A percentile compares a stretch with the other conserved stretches of the same genome.
phyloP scores from a whole-genome alignment of 2,113 vertebrate genomes.

The Paracanthobrama guichenoti region DNA sequence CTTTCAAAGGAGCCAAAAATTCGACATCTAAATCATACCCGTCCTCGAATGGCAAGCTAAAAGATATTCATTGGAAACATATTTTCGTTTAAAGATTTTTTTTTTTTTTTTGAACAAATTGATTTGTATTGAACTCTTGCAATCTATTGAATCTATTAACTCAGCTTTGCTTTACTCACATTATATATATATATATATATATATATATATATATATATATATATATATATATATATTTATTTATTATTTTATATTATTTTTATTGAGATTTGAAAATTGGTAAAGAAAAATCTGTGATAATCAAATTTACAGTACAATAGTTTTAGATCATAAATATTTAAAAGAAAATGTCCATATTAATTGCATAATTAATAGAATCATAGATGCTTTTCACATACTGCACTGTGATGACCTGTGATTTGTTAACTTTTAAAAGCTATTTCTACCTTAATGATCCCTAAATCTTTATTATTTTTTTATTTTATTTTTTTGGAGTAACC shows the following conservation, averaged over 20 bases:
- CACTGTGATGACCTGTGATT: not conserved
- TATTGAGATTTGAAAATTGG: not conserved
- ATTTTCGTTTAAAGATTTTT: not conserved
- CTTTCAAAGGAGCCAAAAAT: constrained; percentile 9
- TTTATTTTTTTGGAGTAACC: not conserved
- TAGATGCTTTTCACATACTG: not conserved
- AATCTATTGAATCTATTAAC: not conserved
- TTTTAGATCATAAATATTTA: not conserved
- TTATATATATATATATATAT: too few relatives aligned
- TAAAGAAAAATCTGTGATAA: not conserved
- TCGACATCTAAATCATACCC: constrained; percentile 23
- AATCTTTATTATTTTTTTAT: too few relatives aligned
- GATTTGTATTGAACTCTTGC: not conserved
- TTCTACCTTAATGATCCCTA: not conserved
- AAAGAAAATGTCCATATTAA: not conserved
- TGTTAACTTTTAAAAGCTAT: not conserved
- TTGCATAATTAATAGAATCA: not conserved
- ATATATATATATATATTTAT: too few relatives aligned
- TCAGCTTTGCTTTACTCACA: not conserved
- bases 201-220: too few relatives aligned
- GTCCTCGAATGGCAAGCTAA: not conserved
- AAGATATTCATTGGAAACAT: not conserved
- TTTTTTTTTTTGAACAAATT: not conserved
- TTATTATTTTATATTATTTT: too few relatives aligned
- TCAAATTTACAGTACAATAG: not conserved